Evolutionary conservation across 2,797 vertebrate genomes (phyloP).

Genomic region (Glossophaga mutica): DNA sequence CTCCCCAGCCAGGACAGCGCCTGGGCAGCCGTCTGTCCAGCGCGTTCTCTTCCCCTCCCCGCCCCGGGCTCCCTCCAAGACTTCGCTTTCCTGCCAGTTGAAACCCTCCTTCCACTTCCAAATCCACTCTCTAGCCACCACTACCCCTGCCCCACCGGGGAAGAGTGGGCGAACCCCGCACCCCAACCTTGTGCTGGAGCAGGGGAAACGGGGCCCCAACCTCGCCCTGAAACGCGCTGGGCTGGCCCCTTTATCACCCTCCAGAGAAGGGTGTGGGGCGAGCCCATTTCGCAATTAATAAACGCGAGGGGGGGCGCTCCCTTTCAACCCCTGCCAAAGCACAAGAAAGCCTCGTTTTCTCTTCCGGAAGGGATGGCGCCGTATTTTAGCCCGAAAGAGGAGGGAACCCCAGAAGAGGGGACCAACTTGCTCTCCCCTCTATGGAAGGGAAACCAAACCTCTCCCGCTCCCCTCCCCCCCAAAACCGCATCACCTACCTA

Average conservation of each 20-base stretch:
- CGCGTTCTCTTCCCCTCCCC: neutral
- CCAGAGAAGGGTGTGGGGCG: slow-evolving; percentile 10
- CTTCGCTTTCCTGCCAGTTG: neutral
- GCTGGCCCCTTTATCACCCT: neutral
- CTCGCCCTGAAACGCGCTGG: neutral
- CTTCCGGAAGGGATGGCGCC: neutral
- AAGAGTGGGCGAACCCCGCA: neutral
- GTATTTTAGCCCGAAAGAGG: neutral
- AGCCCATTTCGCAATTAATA: slow-evolving; percentile 35
- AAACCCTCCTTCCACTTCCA: slow-evolving; percentile 33
- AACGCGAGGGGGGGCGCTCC: neutral
- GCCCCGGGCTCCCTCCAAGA: neutral
- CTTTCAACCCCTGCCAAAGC: neutral
- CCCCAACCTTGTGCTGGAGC: neutral
- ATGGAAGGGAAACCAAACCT: neutral
- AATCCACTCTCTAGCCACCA: neutral
- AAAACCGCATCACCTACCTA: slow-evolving; percentile 44
- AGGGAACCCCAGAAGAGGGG: neutral
- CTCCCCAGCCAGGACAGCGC: neutral
- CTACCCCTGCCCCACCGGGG: neutral
- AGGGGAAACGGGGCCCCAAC: neutral
- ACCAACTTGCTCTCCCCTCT: slow-evolving; percentile 52
- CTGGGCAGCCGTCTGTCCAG: slow-evolving; percentile 35
- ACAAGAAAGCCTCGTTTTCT: neutral
- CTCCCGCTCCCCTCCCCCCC: neutral